These are phyloP conservation scores for Anastatus disparis DNA, from an alignment of 1,140 invertebrate species.

Conservation along the genomic window DNA sequence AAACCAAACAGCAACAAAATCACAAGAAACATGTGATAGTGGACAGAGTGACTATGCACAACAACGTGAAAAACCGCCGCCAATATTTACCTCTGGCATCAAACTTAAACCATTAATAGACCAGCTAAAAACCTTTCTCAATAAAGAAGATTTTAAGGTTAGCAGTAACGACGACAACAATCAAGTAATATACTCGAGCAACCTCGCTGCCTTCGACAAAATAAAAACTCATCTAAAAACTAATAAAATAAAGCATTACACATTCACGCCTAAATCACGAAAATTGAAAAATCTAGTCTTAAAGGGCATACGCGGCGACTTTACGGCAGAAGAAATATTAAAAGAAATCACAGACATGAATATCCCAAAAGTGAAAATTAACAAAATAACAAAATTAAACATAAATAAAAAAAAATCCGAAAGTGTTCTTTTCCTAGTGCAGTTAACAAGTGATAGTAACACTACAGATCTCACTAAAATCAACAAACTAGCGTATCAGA, in stretches of 20 bases:
- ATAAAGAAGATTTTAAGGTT: too few species aligned
- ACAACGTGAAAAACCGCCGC: too few species aligned
- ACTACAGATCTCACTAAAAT: background rate
- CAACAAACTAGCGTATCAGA: conserved; percentile 11
- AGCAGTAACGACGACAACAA: too few species aligned
- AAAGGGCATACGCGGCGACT: background rate
- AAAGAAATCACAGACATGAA: background rate
- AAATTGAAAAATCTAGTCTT: background rate
- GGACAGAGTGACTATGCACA: too few species aligned
- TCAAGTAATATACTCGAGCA: too few species aligned
- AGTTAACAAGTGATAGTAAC: background rate
- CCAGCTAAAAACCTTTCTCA: too few species aligned
- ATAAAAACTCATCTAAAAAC: too few species aligned
- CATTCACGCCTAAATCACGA: background rate
- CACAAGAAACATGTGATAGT: too few species aligned
- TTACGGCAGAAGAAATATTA: background rate
- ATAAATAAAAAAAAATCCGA: background rate
- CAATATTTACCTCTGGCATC: too few species aligned
- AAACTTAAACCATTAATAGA: too few species aligned
- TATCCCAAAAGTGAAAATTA: background rate
- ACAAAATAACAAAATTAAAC: background rate
- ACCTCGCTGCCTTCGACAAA: too few species aligned
- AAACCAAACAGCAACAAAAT: too few species aligned
- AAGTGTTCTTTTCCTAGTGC: background rate
- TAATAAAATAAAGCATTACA: background rate